Base-by-base conservation (phyloP, 2,797 vertebrate genomes). In the Schizopygopsis malacanthus region DNA sequence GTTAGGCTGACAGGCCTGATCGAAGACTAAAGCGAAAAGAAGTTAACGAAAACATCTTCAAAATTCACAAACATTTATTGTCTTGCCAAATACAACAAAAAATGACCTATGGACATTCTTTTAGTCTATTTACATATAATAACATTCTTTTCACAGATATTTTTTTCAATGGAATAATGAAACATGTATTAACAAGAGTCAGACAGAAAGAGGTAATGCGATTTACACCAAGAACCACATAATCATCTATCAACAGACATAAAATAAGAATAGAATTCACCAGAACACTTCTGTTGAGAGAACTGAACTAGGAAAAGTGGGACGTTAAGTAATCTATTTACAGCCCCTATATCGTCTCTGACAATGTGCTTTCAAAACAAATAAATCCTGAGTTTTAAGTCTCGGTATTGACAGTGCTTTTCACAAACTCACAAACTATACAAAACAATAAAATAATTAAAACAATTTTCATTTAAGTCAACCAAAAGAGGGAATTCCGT, bases 51-150 rank as follows among this genome's bases (percentile, higher is more conserved):
- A 86, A 85, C 86, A 89, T 81, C 78, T 90, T 91, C 88, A 90
- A 92, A 95, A 96, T 94, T 96, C 97, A 98, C 96, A 96, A 96
- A 98, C 97, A 97, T 99, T 99, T 99, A 99, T 99, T 99, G 95
- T 95, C 89, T 95, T 91, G 92, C 93, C 93, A 96, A 96, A 97
- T 97, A 98, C 96, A 98, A 95, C 96, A 95, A 94, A 93, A 79
- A 94, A 95, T 94, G 93, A 95, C 94, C 94, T 95, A 94, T 93
- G 91, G 93, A 96, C 95, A 96, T 94, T 91, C 89, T 92, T 90
- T 88, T 85, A n/a, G 89, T 93, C 93, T 95, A 89, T 96, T 96
- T 95, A 97, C 97, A 96, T 96, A 94, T 91, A 94, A 94, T 89
- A 90, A 88, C 95, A 95, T 93, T 92, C 86, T 96, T 91, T 94